A percentile compares a stretch with the other conserved stretches of the same genome.
These are phyloP conservation scores for Proales similis DNA, from an alignment of 1,140 invertebrate genomes.

Conservation along the genomic window DNA sequence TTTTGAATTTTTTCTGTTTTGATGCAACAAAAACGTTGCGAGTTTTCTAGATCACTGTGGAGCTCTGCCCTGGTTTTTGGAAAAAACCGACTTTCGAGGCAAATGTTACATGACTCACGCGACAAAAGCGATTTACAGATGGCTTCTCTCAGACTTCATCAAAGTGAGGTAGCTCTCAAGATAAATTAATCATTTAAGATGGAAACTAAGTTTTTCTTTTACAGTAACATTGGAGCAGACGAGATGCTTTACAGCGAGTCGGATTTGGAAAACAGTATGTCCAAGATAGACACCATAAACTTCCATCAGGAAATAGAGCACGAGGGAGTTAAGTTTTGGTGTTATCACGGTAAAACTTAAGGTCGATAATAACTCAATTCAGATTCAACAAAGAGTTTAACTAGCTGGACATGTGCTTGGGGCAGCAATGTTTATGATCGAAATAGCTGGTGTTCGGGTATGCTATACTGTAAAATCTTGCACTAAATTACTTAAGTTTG, in stretches of 20 bases:
- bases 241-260: conserved; percentile 96
- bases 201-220: conserved; percentile 22
- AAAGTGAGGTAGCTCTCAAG: conserved; percentile 59
- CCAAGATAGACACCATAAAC: conserved; percentile 95
- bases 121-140: conserved; percentile 97
- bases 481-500: background rate
- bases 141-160: conserved; percentile 96
- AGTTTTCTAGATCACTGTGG: conserved; percentile 98
- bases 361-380: conserved; percentile 46
- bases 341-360: conserved; percentile 69
- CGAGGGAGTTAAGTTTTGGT: conserved; percentile 88
- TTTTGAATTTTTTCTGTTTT: conserved; percentile 72
- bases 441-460: conserved; percentile 92
- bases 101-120: conserved; percentile 99
- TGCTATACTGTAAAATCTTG: background rate
- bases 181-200: background rate
- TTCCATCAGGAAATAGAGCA: conserved; percentile 96
- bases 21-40: too few species aligned
- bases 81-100: conserved; percentile 94
- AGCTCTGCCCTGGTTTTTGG: conserved; percentile 92
- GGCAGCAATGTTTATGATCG: conserved; percentile 99
- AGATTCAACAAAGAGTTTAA: background rate
- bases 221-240: conserved; percentile 92
- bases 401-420: conserved; percentile 82
- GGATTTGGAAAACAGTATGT: conserved; percentile 93